Conservation (phyloP, 2,797 vertebrate genomes). For the Molossus alvarezi region DNA sequence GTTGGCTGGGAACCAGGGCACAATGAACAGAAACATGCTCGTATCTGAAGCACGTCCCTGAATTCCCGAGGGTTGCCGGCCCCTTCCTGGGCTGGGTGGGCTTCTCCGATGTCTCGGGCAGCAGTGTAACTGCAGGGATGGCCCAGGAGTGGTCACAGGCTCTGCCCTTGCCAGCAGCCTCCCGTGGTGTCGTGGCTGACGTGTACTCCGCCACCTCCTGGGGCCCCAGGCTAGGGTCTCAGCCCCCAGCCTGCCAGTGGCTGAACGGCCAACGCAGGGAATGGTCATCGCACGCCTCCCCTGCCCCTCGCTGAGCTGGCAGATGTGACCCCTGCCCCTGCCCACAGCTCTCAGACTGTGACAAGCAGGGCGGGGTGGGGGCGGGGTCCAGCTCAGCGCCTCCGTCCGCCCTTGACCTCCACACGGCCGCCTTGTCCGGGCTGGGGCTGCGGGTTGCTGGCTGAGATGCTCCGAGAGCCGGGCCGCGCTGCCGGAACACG, state of each 20-base stretch:
- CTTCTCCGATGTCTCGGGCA: neutral
- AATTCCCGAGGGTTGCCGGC: neutral
- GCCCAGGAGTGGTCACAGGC: neutral
- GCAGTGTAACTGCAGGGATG: neutral
- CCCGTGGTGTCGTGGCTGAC: rapidly evolving
- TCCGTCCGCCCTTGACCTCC: rapidly evolving
- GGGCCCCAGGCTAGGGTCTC: neutral
- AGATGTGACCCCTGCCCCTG: neutral
- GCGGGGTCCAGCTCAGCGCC: neutral
- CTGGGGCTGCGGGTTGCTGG: neutral
- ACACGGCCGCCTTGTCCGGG: rapidly evolving
- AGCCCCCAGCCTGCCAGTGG: no score
- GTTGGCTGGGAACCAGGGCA: neutral
- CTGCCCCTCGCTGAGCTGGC: no score
- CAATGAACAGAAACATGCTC: neutral
- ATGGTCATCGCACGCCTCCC: rapidly evolving
- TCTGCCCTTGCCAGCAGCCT: no score
- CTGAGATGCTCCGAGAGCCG: rapidly evolving
- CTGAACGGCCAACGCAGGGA: neutral
- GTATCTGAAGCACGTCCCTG: neutral
- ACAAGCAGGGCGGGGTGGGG: neutral
- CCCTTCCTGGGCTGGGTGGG: neutral
- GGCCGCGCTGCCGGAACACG: rapidly evolving
- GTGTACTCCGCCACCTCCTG: neutral
- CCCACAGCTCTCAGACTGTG: neutral